Conservation (phyloP, 2,888 invertebrate species). For the Odontocolon sp. region DNA sequence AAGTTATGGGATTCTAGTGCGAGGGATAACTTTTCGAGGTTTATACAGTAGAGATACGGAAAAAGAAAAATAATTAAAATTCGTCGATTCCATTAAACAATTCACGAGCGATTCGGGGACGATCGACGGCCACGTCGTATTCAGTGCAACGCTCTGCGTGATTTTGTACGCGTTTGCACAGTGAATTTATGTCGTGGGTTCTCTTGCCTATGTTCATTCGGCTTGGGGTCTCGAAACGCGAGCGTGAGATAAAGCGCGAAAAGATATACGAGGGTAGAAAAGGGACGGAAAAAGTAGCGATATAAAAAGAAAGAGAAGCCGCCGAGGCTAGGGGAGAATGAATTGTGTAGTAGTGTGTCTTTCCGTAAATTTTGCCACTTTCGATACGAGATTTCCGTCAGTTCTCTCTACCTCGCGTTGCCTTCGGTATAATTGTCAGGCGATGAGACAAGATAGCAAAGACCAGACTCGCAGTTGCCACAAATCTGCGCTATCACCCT, state of each 20-base stretch:
- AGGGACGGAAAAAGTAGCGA: not conserved
- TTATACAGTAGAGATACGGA: not conserved
- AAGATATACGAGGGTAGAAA: not conserved
- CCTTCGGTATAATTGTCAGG: slow-evolving; percentile 12
- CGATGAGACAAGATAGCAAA: not conserved
- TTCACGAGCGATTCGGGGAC: not conserved
- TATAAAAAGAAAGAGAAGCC: slow-evolving; percentile 12
- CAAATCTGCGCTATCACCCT: no score
- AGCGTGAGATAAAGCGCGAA: slow-evolving; percentile 4
- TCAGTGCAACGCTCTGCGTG: slow-evolving; percentile 1
- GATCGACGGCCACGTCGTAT: not conserved
- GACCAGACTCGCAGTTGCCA: no score
- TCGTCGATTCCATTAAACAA: slow-evolving; percentile 4
- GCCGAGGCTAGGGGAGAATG: slow-evolving; percentile 16
- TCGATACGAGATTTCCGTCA: slow-evolving; percentile 27
- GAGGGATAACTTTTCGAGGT: slow-evolving; percentile 36
- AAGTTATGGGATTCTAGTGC: not conserved
- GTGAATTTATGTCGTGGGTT: slow-evolving; percentile 38
- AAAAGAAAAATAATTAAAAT: not conserved
- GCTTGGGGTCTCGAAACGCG: slow-evolving; percentile 11
- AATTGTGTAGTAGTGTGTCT: slow-evolving; percentile 59
- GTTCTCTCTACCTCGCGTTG: not conserved
- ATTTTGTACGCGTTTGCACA: slow-evolving; percentile 40
- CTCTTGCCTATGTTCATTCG: not conserved
- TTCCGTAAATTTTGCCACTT: slow-evolving; percentile 70